Base-by-base conservation (phyloP, 2,797 vertebrate genomes). In the Podargus strigoides region DNA sequence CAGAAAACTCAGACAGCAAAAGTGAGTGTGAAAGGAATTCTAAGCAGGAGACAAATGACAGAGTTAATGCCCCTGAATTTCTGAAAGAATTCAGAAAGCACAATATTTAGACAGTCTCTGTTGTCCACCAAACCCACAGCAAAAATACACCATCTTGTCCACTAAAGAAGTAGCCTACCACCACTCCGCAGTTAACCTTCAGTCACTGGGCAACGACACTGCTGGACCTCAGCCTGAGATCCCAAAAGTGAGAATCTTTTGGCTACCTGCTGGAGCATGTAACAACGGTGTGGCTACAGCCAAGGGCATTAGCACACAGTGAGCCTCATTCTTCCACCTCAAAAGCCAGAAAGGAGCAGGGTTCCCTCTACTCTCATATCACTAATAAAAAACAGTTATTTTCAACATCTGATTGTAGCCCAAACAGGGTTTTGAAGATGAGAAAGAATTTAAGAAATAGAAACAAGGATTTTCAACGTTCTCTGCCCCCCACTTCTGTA, bases 251-350 rank as follows among this genome's bases (percentile, higher is more conserved):
- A 58, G 9, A 23, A 42, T 8, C 15, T 18, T 39, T 50, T 41
- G 34, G 55, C 21, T 34, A 4, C 27, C 32, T 32, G 21, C 37
- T 34, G 42, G 19, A 44, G 16, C 14, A 46, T 0, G 4, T 3
- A 18, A 21, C 30, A 36, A 2, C 0, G 27, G 14, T 0, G 0
- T 5, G 23, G 39, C 30, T 30, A 19, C 3, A 37, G 20, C 6
- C 2, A 1, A 28, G 47, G 27, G 14, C 23, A 14, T 7, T 6
- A 36, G 30, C 6, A 8, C 37, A 13, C 34, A 11, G 6, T 1
- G 18, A 79, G 50, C 21, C 44, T 53, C 8, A 0, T 4, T 37
- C 46, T 60, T 46, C 12, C 24, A 73, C n/a, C 39, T 23, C 19
- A 10, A 37, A 70, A 34, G 9, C 39, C 4, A 2, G 6, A 9